A percentile compares a stretch with the other conserved stretches of the same genome.
These are phyloP conservation scores for Cygnus atratus DNA, from an alignment of 2,113 vertebrate species.

Conservation along the genomic window DNA sequence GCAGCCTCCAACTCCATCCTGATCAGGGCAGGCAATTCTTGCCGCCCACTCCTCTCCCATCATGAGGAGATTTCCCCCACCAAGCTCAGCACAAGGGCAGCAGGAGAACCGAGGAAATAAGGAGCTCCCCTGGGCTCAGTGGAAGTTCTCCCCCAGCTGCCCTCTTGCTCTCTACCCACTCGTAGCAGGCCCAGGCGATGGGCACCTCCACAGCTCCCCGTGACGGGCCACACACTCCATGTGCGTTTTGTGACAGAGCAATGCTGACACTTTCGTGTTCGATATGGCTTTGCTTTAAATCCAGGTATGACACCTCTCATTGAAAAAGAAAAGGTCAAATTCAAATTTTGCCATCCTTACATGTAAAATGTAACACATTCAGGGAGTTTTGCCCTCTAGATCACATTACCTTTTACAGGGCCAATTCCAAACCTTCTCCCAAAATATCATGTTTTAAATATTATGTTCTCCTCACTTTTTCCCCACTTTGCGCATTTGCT, in stretches of 20 bases:
- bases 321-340: background rate
- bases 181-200: background rate
- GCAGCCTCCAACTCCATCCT: background rate
- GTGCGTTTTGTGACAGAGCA: background rate
- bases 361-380: background rate
- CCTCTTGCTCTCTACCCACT: background rate
- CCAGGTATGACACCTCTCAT: background rate
- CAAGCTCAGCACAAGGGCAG: background rate
- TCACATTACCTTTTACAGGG: background rate
- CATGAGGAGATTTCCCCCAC: background rate
- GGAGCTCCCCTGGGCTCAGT: background rate
- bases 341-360: background rate
- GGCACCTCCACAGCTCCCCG: background rate
- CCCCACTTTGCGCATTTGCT: background rate
- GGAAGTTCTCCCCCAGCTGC: rapidly evolving
- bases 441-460: background rate
- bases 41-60: background rate
- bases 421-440: background rate
- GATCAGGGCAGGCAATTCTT: background rate
- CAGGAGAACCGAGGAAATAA: background rate
- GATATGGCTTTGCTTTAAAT: background rate
- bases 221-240: background rate
- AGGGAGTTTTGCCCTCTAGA: background rate
- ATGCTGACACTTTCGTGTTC: background rate
- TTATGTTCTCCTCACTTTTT: background rate